A percentile compares a stretch with the other conserved stretches of the same genome.
These are phyloP conservation scores for Proisotoma minuta DNA, from an alignment of 2,888 invertebrate species.

Conservation along the genomic window DNA sequence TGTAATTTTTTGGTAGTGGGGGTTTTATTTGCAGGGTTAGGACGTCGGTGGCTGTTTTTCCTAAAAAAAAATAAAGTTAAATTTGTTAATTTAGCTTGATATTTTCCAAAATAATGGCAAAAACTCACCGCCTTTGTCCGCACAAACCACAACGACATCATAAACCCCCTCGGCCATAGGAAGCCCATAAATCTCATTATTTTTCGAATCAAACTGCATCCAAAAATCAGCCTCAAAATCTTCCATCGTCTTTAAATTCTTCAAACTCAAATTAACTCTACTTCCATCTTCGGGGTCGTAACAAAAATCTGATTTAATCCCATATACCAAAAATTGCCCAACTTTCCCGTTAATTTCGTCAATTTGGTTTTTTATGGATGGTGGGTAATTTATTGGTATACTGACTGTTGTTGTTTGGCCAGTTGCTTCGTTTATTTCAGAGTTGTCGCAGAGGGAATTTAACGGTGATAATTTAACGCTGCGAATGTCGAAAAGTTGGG, in stretches of 20 bases:
- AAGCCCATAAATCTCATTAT: slow-evolving; percentile 83
- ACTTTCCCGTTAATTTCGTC: slow-evolving; percentile 76
- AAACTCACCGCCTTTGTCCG: slow-evolving; percentile 24
- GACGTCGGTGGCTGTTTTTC: slow-evolving; percentile 69
- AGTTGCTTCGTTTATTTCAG: slow-evolving; percentile 37
- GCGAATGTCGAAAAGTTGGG: not conserved
- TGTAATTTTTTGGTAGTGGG: slow-evolving; percentile 53
- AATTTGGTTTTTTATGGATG: slow-evolving; percentile 76
- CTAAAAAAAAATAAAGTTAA: slow-evolving; percentile 15
- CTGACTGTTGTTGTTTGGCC: slow-evolving; percentile 52
- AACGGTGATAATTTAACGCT: not conserved
- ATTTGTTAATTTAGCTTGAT: not conserved
- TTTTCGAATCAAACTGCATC: slow-evolving; percentile 82
- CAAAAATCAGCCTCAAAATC: slow-evolving; percentile 67
- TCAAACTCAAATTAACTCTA: slow-evolving; percentile 66
- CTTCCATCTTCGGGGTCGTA: slow-evolving; percentile 80
- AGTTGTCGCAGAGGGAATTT: not conserved
- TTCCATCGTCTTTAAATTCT: slow-evolving; percentile 64
- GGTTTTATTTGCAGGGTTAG: slow-evolving; percentile 55
- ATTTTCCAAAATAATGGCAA: not conserved
- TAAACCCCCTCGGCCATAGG: slow-evolving; percentile 58
- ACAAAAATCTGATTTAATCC: slow-evolving; percentile 69
- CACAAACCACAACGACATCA: slow-evolving; percentile 22
- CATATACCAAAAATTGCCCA: slow-evolving; percentile 73
- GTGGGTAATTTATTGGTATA: slow-evolving; percentile 64